A percentile compares a stretch with the other conserved stretches of the same genome.
Conservation (phyloP, 1,140 invertebrate species). For the Schlechtendalia chinensis region DNA sequence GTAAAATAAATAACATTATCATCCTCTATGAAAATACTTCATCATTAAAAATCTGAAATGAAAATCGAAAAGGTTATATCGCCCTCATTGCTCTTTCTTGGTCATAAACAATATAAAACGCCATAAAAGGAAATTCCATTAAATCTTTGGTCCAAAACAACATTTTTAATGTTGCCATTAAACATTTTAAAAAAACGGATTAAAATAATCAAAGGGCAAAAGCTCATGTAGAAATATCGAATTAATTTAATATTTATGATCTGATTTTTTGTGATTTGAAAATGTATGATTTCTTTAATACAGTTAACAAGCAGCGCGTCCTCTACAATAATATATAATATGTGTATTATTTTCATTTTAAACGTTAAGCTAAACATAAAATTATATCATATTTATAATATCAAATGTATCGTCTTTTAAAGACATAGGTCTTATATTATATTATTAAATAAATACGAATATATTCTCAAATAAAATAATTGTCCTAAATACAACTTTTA, state of each 20-base stretch:
- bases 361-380: no score
- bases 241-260: conserved; percentile 7
- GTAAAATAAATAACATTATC: neutral
- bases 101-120: conserved; percentile 22
- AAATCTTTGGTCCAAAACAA: neutral
- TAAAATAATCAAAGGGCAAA: neutral
- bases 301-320: no score
- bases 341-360: no score
- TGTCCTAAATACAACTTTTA: no score
- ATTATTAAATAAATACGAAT: no score
- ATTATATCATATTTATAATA: no score
- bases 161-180: neutral
- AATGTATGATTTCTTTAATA: no score
- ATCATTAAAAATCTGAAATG: conserved; percentile 8
- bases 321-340: no score
- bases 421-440: no score
- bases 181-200: neutral
- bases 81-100: neutral
- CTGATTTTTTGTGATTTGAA: neutral
- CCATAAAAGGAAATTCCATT: conserved; percentile 14
- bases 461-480: no score
- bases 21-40: neutral
- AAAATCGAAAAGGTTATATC: conserved; percentile 27
- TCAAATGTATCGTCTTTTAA: no score
- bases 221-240: neutral